These are phyloP conservation scores for Gnathonemus longibarbis DNA, from an alignment of 2,113 vertebrate species.

Conservation along the genomic window DNA sequence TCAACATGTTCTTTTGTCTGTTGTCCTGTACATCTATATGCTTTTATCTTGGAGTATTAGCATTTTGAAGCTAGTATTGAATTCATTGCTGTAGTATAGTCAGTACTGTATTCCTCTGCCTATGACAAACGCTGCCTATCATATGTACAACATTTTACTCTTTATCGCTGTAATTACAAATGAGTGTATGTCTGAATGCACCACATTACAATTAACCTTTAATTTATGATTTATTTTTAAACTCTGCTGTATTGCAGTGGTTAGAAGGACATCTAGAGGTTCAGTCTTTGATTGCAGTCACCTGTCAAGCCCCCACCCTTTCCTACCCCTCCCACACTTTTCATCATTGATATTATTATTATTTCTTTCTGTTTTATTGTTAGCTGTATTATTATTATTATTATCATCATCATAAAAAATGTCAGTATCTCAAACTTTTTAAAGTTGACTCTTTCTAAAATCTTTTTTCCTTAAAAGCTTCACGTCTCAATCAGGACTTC, in stretches of 20 bases:
- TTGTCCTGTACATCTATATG: neutral
- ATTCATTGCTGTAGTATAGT: neutral
- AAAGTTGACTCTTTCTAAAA: neutral
- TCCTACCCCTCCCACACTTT: neutral
- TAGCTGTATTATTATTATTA: neutral
- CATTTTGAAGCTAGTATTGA: neutral
- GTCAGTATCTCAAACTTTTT: neutral
- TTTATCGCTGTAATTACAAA: neutral
- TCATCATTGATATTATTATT: neutral
- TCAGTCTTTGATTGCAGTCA: slow-evolving; percentile 7
- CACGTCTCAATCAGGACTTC: neutral
- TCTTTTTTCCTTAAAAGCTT: neutral
- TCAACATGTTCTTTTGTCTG: neutral
- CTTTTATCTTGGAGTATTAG: neutral
- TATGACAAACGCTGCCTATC: neutral
- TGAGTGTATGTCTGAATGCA: neutral
- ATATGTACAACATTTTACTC: neutral
- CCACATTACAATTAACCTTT: neutral
- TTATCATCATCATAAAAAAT: neutral
- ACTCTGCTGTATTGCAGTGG: slow-evolving; percentile 11
- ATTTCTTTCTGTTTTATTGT: neutral
- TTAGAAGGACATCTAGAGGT: slow-evolving; percentile 27
- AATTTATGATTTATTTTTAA: neutral
- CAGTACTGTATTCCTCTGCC: neutral
- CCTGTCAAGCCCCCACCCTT: neutral